Base-by-base conservation (phyloP, 2,797 vertebrate species). In the Pseudochaenichthys georgianus region DNA sequence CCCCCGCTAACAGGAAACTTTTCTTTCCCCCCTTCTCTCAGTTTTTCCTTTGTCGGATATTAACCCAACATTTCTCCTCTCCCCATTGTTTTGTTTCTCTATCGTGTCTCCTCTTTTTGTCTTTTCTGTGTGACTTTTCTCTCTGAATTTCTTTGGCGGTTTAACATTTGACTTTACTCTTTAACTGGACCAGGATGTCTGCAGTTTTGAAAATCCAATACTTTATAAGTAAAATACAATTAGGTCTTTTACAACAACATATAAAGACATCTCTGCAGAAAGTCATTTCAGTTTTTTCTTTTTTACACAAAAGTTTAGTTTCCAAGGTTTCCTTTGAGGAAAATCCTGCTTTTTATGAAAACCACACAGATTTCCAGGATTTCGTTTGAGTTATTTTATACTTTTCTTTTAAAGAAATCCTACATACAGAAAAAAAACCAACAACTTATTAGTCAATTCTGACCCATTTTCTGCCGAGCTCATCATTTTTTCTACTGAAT, bases 141-240 rank as follows among this genome's bases (percentile, higher is more conserved):
- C 50, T 72, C 23, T 38, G 47, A 53, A 41, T 67, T 64, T 21
- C 53, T 75, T 43, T n/a, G 9, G 21, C 46, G 28, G 47, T 16
- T 54, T 54, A 46, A 60, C 51, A 41, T 54, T 23, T 23, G 3
- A 43, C 9, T 48, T 3, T 42, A 57, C 42, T 38, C 8, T 38
- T 38, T 21, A 47, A 15, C 28, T 47, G 1, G 19, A 43, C 9
- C 43, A 38, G n/a, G 5, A 52, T 38, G 46, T 66, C n/a, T 58
- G 41, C 51, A n/a, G 15, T 16, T 23, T 48, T 19, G 5, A 46
- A 8, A 46, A 41, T 55, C 1, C 1, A 16, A 19, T 3, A 8
- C 16, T 57, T 59, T 9, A 28, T 42, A 1, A 28, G 28, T 28
- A 57, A 11, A 55, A 19, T 4, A 23, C 23, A 46, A 19, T 17